These are phyloP conservation scores for Luidia sarsii DNA, from an alignment of 53 echinoderm and acorn worm species.

Conservation along the genomic window DNA sequence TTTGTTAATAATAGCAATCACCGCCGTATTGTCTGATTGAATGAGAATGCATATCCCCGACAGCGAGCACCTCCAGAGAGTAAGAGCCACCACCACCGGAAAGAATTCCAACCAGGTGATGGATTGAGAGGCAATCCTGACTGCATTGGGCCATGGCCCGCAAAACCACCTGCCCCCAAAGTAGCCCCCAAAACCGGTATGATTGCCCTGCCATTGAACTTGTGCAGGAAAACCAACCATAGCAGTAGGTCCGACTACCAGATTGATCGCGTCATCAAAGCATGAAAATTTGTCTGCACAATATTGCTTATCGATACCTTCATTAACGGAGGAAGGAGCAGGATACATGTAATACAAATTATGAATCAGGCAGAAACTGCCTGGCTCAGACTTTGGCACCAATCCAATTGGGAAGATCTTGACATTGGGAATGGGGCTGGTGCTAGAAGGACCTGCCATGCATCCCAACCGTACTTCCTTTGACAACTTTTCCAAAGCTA, in stretches of 20 bases:
- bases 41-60: slow-evolving; percentile 1
- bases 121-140: neutral
- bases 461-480: slow-evolving; percentile 14
- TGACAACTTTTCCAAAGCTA: neutral
- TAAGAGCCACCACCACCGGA: slow-evolving; percentile 38
- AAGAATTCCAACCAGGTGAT: slow-evolving; percentile 50
- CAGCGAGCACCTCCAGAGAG: slow-evolving; percentile 23
- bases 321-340: slow-evolving; percentile 12
- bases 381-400: neutral
- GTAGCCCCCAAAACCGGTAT: slow-evolving; percentile 27
- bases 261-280: slow-evolving; percentile 20
- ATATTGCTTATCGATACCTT: slow-evolving; percentile 1
- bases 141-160: neutral
- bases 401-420: slow-evolving; percentile 24
- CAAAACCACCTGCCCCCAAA: slow-evolving; percentile 13
- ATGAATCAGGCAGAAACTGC: slow-evolving; percentile 26
- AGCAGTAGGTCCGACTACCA: slow-evolving; percentile 20
- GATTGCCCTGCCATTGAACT: slow-evolving; percentile 29
- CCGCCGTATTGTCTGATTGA: slow-evolving; percentile 36
- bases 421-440: neutral
- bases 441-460: slow-evolving; percentile 18
- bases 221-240: slow-evolving; percentile 14
- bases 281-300: slow-evolving; percentile 4
- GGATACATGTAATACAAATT: slow-evolving; percentile 23
- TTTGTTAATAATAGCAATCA: slow-evolving; percentile 39